These are phyloP conservation scores for Dipodomys merriami DNA, from an alignment of 2,113 vertebrate species.

Conservation along the genomic window DNA sequence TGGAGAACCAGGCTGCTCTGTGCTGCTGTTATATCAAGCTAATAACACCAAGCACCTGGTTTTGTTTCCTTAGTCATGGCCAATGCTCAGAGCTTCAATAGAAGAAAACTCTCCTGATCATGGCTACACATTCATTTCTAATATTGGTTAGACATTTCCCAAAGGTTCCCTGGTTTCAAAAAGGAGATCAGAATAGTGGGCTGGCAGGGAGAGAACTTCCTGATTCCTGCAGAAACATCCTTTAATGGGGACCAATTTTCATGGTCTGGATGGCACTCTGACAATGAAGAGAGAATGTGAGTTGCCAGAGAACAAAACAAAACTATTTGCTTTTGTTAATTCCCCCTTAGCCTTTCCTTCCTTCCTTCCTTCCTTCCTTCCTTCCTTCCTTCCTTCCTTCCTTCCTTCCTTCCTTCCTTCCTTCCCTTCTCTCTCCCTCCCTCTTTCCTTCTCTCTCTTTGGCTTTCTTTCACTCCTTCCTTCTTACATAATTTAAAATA, in stretches of 20 bases:
- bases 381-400: too few relatives aligned
- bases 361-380: too few relatives aligned
- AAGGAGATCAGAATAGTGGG: neutral
- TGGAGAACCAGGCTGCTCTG: neutral
- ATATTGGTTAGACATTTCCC: neutral
- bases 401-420: too few relatives aligned
- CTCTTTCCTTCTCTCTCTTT: neutral
- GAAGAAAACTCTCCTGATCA: neutral
- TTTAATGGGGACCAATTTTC: neutral
- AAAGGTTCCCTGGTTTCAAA: neutral
- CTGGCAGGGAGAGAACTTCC: neutral
- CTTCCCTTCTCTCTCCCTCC: too few relatives aligned
- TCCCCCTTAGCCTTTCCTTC: neutral
- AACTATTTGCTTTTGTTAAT: neutral
- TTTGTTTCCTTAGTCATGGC: neutral
- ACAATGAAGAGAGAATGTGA: neutral
- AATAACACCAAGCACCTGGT: neutral
- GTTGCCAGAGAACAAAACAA: neutral
- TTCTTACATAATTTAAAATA: too few relatives aligned
- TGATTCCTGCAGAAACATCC: neutral
- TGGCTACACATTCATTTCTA: neutral
- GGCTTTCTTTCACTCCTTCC: too few relatives aligned
- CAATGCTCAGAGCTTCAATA: neutral
- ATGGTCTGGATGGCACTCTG: neutral
- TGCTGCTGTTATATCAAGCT: neutral